A percentile compares a stretch with the other conserved stretches of the same genome.
phyloP scores from a whole-genome alignment of 2,113 vertebrate genomes.

The Otolemur garnettii region DNA sequence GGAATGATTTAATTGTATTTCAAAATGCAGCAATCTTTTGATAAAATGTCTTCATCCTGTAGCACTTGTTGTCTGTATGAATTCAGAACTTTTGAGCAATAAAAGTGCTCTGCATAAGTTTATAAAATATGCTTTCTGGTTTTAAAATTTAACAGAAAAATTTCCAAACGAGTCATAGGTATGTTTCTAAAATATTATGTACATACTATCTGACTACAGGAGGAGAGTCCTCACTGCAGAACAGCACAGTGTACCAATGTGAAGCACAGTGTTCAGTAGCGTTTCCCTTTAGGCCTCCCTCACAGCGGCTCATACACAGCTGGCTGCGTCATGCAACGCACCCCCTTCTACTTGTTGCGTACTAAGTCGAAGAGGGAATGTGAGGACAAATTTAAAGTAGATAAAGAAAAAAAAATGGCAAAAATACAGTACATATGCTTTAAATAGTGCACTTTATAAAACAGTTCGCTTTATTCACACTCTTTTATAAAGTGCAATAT shows the following conservation, averaged over 20 bases:
- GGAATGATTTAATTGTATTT: constrained; percentile 83
- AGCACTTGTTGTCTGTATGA: constrained; percentile 77
- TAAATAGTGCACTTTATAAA: constrained; percentile 82
- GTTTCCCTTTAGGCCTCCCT: constrained; percentile 84
- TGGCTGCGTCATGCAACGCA: constrained; percentile 72
- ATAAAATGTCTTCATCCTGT: constrained; percentile 76
- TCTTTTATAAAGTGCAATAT: constrained; percentile 83
- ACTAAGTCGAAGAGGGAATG: constrained; percentile 80
- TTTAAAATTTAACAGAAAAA: constrained; percentile 85
- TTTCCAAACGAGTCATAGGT: constrained; percentile 84
- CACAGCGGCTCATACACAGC: constrained; percentile 76
- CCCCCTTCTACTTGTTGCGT: constrained; percentile 78
- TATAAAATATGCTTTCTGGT: constrained; percentile 86
- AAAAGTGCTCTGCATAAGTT: constrained; percentile 86
- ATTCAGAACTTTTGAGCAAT: constrained; percentile 84
- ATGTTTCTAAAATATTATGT: constrained; percentile 84
- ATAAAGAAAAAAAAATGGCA: constrained; percentile 77
- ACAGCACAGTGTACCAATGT: constrained; percentile 85
- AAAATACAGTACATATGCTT: constrained; percentile 82
- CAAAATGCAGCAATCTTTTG: constrained; percentile 82
- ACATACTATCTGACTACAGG: constrained; percentile 85
- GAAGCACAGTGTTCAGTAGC: constrained; percentile 88
- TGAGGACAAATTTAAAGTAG: constrained; percentile 79
- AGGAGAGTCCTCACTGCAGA: constrained; percentile 82
- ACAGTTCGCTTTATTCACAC: constrained; percentile 68